Conservation (phyloP, 1,140 invertebrate species). For the Calliphora vicina region DNA sequence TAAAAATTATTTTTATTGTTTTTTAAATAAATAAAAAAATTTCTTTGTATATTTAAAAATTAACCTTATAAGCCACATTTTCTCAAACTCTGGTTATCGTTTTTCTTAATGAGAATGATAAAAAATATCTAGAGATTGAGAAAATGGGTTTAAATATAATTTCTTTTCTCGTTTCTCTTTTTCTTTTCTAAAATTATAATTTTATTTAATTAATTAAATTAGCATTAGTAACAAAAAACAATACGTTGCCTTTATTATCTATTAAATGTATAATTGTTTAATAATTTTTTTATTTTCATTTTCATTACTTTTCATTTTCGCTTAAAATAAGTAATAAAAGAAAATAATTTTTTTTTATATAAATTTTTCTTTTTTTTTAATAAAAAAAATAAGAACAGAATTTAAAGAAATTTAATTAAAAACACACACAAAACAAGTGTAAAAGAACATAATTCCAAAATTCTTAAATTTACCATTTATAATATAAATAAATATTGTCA, state of each 20-base stretch:
- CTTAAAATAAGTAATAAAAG: neutral
- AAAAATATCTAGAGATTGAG: too few species aligned
- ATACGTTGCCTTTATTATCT: neutral
- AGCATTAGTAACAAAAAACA: neutral
- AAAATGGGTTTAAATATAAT: too few species aligned
- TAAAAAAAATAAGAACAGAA: neutral
- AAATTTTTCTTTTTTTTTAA: too few species aligned
- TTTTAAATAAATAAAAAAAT: neutral
- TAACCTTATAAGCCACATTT: too few species aligned
- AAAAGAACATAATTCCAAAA: neutral
- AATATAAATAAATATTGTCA: neutral
- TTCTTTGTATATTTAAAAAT: neutral
- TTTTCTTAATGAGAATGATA: too few species aligned
- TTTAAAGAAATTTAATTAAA: neutral
- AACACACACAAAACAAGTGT: neutral
- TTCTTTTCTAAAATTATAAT: neutral
- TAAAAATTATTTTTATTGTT: neutral
- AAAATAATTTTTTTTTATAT: neutral
- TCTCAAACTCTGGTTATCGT: too few species aligned
- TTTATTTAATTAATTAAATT: neutral
- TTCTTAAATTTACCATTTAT: neutral
- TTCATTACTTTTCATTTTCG: neutral
- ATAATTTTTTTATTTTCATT: neutral
- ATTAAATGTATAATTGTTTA: neutral
- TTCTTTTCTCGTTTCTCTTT: neutral